These are phyloP conservation scores for Lucinisca nassula DNA, from an alignment of 2,888 invertebrate species.

Conservation along the genomic window DNA sequence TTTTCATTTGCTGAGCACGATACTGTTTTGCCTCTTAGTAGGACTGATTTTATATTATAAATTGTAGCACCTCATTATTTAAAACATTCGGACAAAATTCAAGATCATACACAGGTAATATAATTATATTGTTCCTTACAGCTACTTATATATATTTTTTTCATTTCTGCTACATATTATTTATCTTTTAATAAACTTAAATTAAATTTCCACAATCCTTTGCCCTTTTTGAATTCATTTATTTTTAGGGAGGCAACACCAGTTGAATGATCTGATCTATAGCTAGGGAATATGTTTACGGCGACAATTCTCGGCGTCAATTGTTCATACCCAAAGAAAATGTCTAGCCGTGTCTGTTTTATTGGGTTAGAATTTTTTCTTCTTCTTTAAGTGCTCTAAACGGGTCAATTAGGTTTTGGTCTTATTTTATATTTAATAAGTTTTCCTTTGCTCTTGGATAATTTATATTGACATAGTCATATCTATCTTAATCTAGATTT, in stretches of 20 bases:
- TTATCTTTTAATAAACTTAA: not conserved
- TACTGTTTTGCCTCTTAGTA: conserved; percentile 22
- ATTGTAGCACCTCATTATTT: not conserved
- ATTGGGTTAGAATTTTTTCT: conserved; percentile 11
- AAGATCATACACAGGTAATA: not conserved
- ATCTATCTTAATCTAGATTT: no score
- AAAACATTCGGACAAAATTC: not conserved
- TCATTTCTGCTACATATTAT: not conserved
- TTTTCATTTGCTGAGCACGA: conserved; percentile 9
- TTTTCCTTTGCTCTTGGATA: conserved; percentile 1
- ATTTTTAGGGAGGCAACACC: not conserved
- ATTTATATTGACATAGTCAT: conserved; percentile 12
- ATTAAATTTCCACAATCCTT: not conserved
- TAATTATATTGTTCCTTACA: not conserved
- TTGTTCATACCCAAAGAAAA: not conserved
- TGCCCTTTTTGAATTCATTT: no score
- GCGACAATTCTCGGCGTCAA: not conserved
- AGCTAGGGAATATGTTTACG: not conserved
- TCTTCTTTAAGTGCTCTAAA: not conserved
- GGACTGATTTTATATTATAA: conserved; percentile 1
- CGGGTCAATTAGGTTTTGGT: not conserved
- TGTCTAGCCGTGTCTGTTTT: conserved; percentile 23
- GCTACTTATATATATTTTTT: not conserved
- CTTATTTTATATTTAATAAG: not conserved
- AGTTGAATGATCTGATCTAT: not conserved